Percentiles rank a stretch among this genome's conserved stretches.
Evolutionary conservation across 2,113 vertebrate species (phyloP).

Genomic region (Rhagologus leucostigma): DNA sequence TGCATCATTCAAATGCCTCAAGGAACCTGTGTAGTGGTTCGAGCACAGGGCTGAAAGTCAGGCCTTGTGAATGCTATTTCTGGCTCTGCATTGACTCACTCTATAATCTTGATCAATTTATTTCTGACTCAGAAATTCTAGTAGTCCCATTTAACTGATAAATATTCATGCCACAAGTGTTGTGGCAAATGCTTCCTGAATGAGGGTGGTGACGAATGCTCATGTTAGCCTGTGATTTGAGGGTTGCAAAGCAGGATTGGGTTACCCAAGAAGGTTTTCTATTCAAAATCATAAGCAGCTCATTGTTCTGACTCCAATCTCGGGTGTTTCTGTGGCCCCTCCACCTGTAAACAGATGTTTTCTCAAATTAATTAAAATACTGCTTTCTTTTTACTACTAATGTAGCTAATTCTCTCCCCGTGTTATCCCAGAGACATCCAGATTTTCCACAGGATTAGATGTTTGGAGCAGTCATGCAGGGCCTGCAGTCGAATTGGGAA

Average conservation of each 20-base stretch:
- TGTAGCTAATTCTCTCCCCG: neutral
- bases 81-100: constrained; percentile 38
- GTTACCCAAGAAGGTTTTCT: neutral
- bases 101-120: constrained; percentile 55
- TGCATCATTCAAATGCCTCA: neutral
- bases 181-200: neutral
- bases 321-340: neutral
- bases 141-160: constrained; percentile 47
- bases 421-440: neutral
- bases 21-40: neutral
- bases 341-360: neutral
- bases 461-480: fast-evolving
- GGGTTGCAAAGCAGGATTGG: neutral
- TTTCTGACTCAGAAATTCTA: constrained; percentile 55
- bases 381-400: neutral
- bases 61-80: constrained; percentile 53
- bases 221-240: neutral
- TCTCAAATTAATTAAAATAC: neutral
- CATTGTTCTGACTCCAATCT: neutral
- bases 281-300: neutral
- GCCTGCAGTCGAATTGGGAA: neutral
- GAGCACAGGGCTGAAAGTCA: constrained; percentile 12
- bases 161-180: constrained; percentile 41
- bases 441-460: neutral
- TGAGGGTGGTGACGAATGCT: constrained; percentile 5